Evolutionary conservation across 37 sponge, comb jelly and placozoan genomes (phyloP), one percentile per base, ranked within the genome.

Genomic region (Axinella damicornis): DNA sequence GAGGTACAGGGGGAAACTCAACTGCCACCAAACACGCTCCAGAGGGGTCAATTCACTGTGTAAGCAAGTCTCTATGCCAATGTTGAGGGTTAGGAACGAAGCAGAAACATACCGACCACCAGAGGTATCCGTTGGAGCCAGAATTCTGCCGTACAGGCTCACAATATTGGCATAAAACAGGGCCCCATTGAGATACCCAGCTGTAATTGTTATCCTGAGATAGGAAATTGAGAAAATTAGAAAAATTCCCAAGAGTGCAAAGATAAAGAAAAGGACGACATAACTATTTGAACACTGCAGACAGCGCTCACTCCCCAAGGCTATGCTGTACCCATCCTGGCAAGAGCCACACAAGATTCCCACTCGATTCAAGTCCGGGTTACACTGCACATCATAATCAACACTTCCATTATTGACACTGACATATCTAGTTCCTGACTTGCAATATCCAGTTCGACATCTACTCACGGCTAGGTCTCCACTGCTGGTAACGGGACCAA

Each of bases 31-130:
- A 38, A 58, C 30, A 2, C 76, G 61, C 19, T 61, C 66, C 15
- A 83, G 22, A 1, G 76, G 16, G 2, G 67, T 34, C 84, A 83
- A 74, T 2, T 36, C 68, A 52, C 62, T 30, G 39, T 65, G 52
- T 53, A 83, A 74, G 56, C 84, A 83, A 25, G 84, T 63, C 76
- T 83, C 84, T 9, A 83, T 74, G 20, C 84, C 87, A 53, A 34
- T 65, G 36, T 73, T 74, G 13, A 83, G 56, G 28, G 62, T 83
- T 15, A 67, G 53, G 21, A 53, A 74, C 12, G 73, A 58, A 22
- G 40, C 67, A 16, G 63, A 66, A 62, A 41, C 1, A 20, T 28
- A n/a, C 0, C 37, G 1, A 27, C 46, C 28, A 52, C 13, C 5
- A 13, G 12, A 0, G 19, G 33, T 1, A 15, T 1, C 5, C 5